Conservation (phyloP, 1,140 invertebrate species). For the Uloborus diversus region DNA sequence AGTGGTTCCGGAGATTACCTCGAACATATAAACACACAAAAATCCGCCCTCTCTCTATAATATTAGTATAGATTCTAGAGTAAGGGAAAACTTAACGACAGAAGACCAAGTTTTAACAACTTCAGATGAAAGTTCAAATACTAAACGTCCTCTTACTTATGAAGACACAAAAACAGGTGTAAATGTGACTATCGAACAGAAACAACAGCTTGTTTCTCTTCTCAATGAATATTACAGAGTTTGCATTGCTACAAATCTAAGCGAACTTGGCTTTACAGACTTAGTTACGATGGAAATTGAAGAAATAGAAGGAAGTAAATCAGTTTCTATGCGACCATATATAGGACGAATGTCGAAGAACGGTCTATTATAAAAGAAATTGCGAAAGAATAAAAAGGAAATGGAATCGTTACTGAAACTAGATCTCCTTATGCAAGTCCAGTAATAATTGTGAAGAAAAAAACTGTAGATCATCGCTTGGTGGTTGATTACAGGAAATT, state of each 20-base stretch:
- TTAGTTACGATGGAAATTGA: neutral
- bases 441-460: slow-evolving; percentile 9
- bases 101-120: no score
- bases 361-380: slow-evolving; percentile 3
- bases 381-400: neutral
- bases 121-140: no score
- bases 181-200: no score
- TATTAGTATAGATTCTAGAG: no score
- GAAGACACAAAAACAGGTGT: no score
- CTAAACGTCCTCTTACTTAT: no score
- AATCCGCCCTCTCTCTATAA: no score
- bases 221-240: no score
- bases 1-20: no score
- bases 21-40: no score
- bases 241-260: neutral
- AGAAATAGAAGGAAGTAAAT: neutral
- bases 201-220: no score
- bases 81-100: no score
- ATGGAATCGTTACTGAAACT: neutral
- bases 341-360: slow-evolving; percentile 27
- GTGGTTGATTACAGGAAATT: slow-evolving; percentile 14
- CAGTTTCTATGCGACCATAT: neutral
- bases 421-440: slow-evolving; percentile 1
- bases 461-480: neutral
- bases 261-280: neutral